phyloP scores from a whole-genome alignment of 1,140 invertebrate genomes.

The Sinonovacula constricta region DNA sequence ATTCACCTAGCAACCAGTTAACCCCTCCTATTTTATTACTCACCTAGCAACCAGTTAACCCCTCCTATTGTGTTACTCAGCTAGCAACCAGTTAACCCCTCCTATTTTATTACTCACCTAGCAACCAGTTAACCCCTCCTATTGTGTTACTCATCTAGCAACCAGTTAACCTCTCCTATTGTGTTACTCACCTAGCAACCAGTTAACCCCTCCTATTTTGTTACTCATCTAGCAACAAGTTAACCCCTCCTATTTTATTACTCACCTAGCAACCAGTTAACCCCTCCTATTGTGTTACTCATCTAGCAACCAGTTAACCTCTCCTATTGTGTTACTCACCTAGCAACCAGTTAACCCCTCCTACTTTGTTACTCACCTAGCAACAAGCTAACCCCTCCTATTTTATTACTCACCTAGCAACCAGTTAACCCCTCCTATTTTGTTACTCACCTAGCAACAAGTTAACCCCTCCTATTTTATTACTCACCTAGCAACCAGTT shows the following conservation, averaged over 20 bases:
- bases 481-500: not conserved
- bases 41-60: not conserved
- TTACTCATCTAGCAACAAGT: not conserved
- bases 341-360: not conserved
- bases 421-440: too few relatives aligned
- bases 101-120: not conserved
- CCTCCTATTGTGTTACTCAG: not conserved
- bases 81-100: too few relatives aligned
- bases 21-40: not conserved
- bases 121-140: not conserved
- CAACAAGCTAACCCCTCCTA: not conserved
- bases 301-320: not conserved
- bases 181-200: not conserved
- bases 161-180: not conserved
- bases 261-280: not conserved
- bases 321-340: not conserved
- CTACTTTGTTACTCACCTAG: not conserved
- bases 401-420: not conserved
- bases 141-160: not conserved
- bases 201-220: not conserved
- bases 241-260: not conserved
- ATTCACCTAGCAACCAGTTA: not conserved
- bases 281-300: not conserved
- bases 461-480: too few relatives aligned
- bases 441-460: not conserved